phyloP scores from a whole-genome alignment of 2,113 vertebrate species.

The Chionomys nivalis region DNA sequence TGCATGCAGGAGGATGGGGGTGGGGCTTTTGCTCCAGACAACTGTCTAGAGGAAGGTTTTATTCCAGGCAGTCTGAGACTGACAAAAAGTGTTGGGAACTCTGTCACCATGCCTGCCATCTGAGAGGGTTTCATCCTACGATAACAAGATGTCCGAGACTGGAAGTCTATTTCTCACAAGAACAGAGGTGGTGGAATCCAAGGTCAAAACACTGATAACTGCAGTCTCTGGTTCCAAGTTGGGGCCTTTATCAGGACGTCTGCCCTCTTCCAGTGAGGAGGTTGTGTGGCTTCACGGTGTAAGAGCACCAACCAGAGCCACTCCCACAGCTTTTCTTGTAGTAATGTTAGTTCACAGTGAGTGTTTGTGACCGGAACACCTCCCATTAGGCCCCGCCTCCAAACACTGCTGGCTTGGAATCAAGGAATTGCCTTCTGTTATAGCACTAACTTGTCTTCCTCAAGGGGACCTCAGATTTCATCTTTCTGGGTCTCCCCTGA shows the following conservation, averaged over 20 bases:
- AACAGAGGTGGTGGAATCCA: background rate
- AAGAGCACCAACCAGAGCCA: background rate
- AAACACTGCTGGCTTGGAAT: too few relatives aligned
- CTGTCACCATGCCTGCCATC: background rate
- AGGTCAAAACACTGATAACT: background rate
- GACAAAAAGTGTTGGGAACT: background rate
- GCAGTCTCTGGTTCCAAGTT: background rate
- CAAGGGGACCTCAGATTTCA: background rate
- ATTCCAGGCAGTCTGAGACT: background rate
- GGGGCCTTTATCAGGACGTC: too few relatives aligned
- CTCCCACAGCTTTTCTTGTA: background rate
- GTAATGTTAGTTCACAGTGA: background rate
- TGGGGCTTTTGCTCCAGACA: background rate
- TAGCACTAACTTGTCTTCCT: background rate
- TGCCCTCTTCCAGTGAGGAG: background rate
- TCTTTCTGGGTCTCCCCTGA: background rate
- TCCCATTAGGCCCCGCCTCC: background rate
- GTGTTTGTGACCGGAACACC: background rate
- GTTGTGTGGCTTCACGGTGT: accelerated
- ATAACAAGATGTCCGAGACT: background rate
- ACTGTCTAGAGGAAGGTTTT: background rate
- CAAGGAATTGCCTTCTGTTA: background rate
- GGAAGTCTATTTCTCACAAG: background rate
- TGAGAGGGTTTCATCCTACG: background rate
- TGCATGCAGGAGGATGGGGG: accelerated